A percentile compares a stretch with the other conserved stretches of the same genome.
Conservation (phyloP, 2,888 invertebrate species). For the Carabus problematicus region DNA sequence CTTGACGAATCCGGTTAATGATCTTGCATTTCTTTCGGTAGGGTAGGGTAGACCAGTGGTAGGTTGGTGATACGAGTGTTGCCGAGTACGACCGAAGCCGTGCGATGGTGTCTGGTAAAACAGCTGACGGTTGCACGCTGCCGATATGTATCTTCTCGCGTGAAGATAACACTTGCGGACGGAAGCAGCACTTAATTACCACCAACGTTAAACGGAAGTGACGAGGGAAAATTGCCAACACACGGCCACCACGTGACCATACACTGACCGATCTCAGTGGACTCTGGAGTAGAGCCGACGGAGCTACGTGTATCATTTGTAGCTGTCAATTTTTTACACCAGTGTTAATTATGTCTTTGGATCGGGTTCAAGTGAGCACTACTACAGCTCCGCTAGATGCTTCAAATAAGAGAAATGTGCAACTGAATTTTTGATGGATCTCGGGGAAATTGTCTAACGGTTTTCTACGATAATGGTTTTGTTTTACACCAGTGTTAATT, state of each 20-base stretch:
- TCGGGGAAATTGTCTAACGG: too few relatives aligned
- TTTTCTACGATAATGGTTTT: too few relatives aligned
- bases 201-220: constrained; percentile 39
- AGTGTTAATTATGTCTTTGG: constrained; percentile 39
- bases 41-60: too few relatives aligned
- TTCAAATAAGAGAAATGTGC: too few relatives aligned
- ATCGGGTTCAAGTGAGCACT: constrained; percentile 32
- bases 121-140: constrained; percentile 14
- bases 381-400: too few relatives aligned
- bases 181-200: constrained; percentile 42
- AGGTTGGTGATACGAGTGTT: too few relatives aligned
- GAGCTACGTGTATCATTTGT: constrained; percentile 35
- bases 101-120: constrained; percentile 4
- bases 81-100: too few relatives aligned
- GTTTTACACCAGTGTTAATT: constrained; percentile 32
- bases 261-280: constrained; percentile 26
- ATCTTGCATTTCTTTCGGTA: too few relatives aligned
- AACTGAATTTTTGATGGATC: too few relatives aligned
- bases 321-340: constrained; percentile 38
- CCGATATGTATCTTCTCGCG: constrained; percentile 41
- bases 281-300: neutral
- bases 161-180: constrained; percentile 42
- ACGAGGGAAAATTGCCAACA: constrained; percentile 39
- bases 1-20: too few relatives aligned
- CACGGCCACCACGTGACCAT: constrained; percentile 27